A percentile compares a stretch with the other conserved stretches of the same genome.
These are phyloP conservation scores for Anolis carolinensis DNA, from an alignment of 2,113 vertebrate species.

Conservation along the genomic window DNA sequence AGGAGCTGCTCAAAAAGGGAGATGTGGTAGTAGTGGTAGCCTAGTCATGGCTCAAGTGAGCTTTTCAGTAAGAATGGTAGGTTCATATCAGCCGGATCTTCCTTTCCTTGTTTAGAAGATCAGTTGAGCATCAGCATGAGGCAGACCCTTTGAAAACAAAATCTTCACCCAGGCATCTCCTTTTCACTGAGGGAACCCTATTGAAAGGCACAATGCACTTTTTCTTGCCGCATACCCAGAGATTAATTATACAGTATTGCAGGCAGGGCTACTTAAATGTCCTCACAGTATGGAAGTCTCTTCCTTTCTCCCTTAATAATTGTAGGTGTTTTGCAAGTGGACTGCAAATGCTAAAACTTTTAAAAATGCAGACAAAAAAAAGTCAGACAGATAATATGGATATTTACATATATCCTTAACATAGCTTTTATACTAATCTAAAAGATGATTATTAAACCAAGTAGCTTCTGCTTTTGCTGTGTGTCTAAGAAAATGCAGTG, in stretches of 20 bases:
- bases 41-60: too few relatives aligned
- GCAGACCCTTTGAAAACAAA: neutral
- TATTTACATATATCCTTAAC: neutral
- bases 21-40: too few relatives aligned
- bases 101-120: too few relatives aligned
- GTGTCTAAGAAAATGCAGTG: slow-evolving; percentile 2
- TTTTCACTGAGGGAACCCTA: neutral
- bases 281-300: neutral
- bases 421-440: neutral
- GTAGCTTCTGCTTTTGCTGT: slow-evolving; percentile 4
- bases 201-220: neutral
- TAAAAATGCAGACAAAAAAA: neutral
- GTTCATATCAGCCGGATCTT: too few relatives aligned
- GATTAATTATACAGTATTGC: neutral
- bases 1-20: too few relatives aligned
- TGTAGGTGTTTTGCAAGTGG: neutral
- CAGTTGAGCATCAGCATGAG: too few relatives aligned
- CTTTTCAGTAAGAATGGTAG: too few relatives aligned
- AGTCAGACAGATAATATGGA: accelerated
- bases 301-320: neutral
- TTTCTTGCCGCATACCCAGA: neutral
- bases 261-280: neutral
- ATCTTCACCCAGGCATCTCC: neutral
- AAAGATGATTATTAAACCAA: neutral
- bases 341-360: neutral